Evolutionary conservation across 2,888 invertebrate genomes (phyloP).

Genomic region (Schizaphis graminum): DNA sequence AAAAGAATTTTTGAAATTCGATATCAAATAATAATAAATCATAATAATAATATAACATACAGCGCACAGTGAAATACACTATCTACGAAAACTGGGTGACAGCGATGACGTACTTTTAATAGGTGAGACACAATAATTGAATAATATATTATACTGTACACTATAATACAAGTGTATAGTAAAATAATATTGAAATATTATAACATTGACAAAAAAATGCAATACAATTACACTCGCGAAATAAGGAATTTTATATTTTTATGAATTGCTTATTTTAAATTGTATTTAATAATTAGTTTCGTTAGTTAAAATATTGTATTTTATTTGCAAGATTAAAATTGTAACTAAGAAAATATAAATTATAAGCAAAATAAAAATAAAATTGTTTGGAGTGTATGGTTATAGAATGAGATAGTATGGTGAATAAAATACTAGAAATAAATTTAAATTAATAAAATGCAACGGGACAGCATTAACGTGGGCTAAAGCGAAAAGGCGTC

Average conservation of each 20-base stretch:
- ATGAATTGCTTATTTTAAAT: neutral
- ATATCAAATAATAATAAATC: conserved; percentile 23
- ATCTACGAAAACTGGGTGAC: neutral
- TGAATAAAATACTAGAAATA: neutral
- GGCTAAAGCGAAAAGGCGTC: conserved; percentile 41
- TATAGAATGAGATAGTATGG: neutral
- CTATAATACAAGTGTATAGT: neutral
- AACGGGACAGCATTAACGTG: neutral
- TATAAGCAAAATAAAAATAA: neutral
- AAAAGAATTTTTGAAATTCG: conserved; percentile 13
- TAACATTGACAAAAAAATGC: neutral
- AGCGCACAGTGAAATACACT: neutral
- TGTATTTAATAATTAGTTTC: neutral
- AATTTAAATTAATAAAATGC: neutral
- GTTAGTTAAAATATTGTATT: neutral
- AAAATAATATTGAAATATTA: neutral
- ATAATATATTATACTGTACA: neutral
- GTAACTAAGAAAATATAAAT: neutral
- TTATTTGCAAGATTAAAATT: neutral
- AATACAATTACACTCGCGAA: neutral
- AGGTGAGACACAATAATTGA: neutral
- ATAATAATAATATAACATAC: neutral
- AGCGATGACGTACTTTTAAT: neutral
- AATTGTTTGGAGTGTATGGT: neutral
- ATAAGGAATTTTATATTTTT: neutral